Evolutionary conservation across 2,113 vertebrate genomes (phyloP).

Genomic region (Paradoxurus hermaphroditus): DNA sequence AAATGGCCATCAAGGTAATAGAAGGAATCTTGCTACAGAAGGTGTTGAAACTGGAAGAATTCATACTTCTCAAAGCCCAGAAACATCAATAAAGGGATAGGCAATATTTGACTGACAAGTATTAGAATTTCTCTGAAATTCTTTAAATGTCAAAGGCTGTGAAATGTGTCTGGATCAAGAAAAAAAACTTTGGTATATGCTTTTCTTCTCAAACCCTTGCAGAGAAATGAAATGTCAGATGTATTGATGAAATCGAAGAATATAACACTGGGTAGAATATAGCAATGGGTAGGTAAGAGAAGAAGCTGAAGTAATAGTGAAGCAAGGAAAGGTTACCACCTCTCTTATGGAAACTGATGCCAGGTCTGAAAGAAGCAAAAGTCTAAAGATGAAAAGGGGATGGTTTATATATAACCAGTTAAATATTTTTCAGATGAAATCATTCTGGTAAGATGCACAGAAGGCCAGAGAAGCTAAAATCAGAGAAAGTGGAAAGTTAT

Average conservation of each 20-base stretch:
- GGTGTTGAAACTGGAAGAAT: slow-evolving; percentile 32
- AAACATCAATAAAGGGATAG: slow-evolving; percentile 12
- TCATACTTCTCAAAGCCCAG: neutral
- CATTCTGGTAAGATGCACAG: slow-evolving; percentile 44
- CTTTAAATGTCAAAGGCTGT: slow-evolving; percentile 50
- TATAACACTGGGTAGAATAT: neutral
- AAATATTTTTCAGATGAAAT: slow-evolving; percentile 37
- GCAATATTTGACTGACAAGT: slow-evolving; percentile 32
- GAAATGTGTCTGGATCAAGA: slow-evolving; percentile 57
- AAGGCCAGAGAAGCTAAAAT: slow-evolving; percentile 32
- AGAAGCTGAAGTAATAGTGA: slow-evolving; percentile 33
- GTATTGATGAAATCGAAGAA: slow-evolving; percentile 52
- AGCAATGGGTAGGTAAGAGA: slow-evolving; percentile 11
- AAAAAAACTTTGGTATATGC: slow-evolving; percentile 35
- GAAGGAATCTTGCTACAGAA: neutral
- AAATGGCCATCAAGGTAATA: slow-evolving; percentile 46
- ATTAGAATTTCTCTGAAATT: slow-evolving; percentile 51
- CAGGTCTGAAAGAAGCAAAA: neutral
- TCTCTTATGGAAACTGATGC: slow-evolving; percentile 22
- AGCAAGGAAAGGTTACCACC: neutral
- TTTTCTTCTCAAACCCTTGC: slow-evolving; percentile 48
- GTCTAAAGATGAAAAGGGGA: slow-evolving; percentile 22
- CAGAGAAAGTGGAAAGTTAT: slow-evolving; percentile 28
- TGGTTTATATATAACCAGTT: slow-evolving; percentile 14
- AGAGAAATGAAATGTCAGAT: slow-evolving; percentile 54